Conservation (phyloP, 2,113 vertebrate species). For the Megaceryle torquata region DNA sequence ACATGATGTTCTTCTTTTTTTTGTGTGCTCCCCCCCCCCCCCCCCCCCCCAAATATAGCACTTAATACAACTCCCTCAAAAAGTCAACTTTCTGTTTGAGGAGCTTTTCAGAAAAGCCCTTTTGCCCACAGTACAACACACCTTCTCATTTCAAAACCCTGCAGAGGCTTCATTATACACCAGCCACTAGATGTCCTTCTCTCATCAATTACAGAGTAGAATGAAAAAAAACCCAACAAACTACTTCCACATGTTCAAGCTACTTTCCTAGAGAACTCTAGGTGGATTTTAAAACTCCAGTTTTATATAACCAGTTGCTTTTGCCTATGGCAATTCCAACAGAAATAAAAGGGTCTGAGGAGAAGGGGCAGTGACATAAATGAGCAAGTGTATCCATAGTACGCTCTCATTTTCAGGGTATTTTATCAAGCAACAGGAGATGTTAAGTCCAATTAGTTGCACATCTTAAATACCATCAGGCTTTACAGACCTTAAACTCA, state of each 20-base stretch:
- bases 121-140: not conserved
- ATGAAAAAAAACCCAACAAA: not conserved
- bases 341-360: not conserved
- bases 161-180: not conserved
- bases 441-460: not conserved
- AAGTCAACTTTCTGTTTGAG: not conserved
- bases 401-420: not conserved
- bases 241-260: not conserved
- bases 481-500: not conserved
- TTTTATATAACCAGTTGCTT: not conserved
- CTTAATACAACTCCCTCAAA: not conserved
- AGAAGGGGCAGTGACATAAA: not conserved
- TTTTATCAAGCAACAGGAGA: not conserved
- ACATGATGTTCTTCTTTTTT: too few species aligned
- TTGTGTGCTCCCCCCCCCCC: too few species aligned
- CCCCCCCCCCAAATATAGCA: not conserved
- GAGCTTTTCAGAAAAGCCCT: not conserved
- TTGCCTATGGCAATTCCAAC: not conserved
- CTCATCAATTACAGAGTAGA: not conserved
- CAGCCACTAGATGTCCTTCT: conserved; percentile 74
- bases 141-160: not conserved
- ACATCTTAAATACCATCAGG: not conserved
- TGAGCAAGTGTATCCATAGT: not conserved
- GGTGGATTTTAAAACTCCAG: not conserved
- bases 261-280: not conserved